These are phyloP conservation scores for Dromas ardeola DNA, from an alignment of 2,113 vertebrate genomes.

Conservation along the genomic window DNA sequence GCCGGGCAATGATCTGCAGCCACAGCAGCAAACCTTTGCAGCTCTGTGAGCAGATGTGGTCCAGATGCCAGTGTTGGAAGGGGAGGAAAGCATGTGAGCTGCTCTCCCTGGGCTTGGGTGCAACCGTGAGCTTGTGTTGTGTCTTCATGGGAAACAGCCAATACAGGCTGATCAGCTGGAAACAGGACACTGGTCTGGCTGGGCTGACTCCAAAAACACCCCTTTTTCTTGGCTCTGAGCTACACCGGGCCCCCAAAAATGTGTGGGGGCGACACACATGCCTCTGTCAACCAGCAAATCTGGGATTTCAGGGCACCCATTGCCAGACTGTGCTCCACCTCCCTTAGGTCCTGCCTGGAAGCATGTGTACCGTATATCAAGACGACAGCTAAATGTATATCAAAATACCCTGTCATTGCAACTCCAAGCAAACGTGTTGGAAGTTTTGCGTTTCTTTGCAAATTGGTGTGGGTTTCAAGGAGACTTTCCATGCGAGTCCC, in stretches of 20 bases:
- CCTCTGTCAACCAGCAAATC: background rate
- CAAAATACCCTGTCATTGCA: background rate
- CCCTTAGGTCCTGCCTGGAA: background rate
- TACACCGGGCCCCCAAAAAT: rapidly evolving
- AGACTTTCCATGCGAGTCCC: background rate
- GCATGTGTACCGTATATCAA: background rate
- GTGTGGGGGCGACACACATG: background rate
- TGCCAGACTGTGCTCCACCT: background rate
- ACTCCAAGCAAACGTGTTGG: background rate
- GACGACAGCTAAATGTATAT: too few species aligned
- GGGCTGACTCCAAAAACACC: background rate
- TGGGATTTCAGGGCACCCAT: background rate
- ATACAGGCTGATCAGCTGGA: background rate
- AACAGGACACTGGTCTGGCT: background rate
- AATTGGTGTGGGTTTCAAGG: background rate
- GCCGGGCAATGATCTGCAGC: background rate
- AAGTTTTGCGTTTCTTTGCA: background rate
- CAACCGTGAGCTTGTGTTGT: background rate
- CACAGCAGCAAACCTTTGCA: background rate
- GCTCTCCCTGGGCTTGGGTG: background rate
- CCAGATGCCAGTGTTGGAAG: background rate
- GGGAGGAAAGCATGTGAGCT: background rate
- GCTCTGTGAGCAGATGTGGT: background rate
- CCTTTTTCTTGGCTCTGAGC: background rate
- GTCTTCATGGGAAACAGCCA: background rate